Base-by-base conservation (phyloP, 2,888 invertebrate genomes). In the Dicycla oo region DNA sequence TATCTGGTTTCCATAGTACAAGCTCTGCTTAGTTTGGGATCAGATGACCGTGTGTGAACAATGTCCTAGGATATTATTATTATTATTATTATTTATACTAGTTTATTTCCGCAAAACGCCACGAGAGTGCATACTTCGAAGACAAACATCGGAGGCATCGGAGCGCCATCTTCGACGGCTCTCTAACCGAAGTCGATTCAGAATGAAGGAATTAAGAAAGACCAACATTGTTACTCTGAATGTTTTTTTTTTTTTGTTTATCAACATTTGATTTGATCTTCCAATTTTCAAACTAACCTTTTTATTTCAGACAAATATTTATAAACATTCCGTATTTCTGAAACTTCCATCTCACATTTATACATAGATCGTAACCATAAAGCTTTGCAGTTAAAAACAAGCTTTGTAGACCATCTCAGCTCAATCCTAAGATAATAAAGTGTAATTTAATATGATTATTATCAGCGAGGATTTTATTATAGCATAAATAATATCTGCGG, bases 401-500 rank as follows among this genome's bases (percentile, higher is more conserved):
- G 62, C 57, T 43, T 18, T 11, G 13, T 30, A 45, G 18, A 38
- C 13, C 20, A 70, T 77, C 73, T 26, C 40, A 26, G 40, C 38
- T n/a, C 26, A 53, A 57, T 70, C 53, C 49, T 43, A n/a, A 34
- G 34, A 34, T 57, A 73, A 61, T 57, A 51, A n/a, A 40, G 15
- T 51, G 43, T 40, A 58, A 34, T n/a, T 23, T 40, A 38, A 53
- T 63, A 49, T 51, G 13, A 73, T 26, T 74, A 73, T 66, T 43
- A n/a, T 20, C 30, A 18, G 30, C 7, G 5, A 26, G 20, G 38
- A 47, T 53, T 67, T 64, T 67, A 71, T 61, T 30, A 26, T 26
- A 45, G 20, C 56, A 60, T 72, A 71, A 56, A 75, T 74, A 77
- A 60, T 61, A 47, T 57, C 43, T 68, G 57, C 34, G 30, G 61